Percentiles rank a stretch among this genome's conserved stretches.
Conservation (phyloP, 2,797 vertebrate species). For the Argyrosomus regius region DNA sequence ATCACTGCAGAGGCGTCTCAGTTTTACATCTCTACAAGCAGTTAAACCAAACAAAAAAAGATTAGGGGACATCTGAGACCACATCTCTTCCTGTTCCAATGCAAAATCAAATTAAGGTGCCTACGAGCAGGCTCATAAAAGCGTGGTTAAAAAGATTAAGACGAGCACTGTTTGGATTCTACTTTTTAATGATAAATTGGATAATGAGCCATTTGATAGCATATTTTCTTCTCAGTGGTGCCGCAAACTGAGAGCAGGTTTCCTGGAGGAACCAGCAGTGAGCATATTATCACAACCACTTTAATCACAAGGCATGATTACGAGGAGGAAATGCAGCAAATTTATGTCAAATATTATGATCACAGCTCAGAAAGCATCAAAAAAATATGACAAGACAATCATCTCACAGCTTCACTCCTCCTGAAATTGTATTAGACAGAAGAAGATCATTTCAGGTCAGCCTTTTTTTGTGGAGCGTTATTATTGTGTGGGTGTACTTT, state of each 20-base stretch:
- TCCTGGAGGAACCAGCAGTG: slow-evolving; percentile 17
- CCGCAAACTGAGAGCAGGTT: slow-evolving; percentile 11
- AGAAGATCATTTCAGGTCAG: not conserved
- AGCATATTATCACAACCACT: slow-evolving; percentile 18
- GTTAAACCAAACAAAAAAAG: slow-evolving; percentile 1
- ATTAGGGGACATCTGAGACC: slow-evolving; percentile 18
- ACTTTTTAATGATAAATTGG: slow-evolving; percentile 34
- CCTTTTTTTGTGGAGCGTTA: not conserved
- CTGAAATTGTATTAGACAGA: not conserved
- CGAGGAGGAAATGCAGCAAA: slow-evolving; percentile 4
- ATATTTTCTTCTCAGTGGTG: slow-evolving; percentile 30
- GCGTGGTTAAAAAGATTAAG: slow-evolving; percentile 8
- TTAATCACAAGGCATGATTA: slow-evolving; percentile 35
- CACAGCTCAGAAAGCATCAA: not conserved
- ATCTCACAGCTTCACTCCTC: not conserved
- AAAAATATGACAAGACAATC: not conserved
- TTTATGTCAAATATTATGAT: not conserved
- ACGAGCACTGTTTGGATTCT: slow-evolving; percentile 1
- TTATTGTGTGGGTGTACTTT: not conserved
- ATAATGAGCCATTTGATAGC: slow-evolving; percentile 33
- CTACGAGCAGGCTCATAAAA: slow-evolving; percentile 13
- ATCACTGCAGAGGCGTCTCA: not conserved
- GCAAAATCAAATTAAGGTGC: slow-evolving; percentile 14
- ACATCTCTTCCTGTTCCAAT: not conserved
- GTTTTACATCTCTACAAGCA: slow-evolving; percentile 8